A percentile compares a stretch with the other conserved stretches of the same genome.
Evolutionary conservation across 1,140 invertebrate genomes (phyloP).

Genomic region (Luehdorfia chinensis): DNA sequence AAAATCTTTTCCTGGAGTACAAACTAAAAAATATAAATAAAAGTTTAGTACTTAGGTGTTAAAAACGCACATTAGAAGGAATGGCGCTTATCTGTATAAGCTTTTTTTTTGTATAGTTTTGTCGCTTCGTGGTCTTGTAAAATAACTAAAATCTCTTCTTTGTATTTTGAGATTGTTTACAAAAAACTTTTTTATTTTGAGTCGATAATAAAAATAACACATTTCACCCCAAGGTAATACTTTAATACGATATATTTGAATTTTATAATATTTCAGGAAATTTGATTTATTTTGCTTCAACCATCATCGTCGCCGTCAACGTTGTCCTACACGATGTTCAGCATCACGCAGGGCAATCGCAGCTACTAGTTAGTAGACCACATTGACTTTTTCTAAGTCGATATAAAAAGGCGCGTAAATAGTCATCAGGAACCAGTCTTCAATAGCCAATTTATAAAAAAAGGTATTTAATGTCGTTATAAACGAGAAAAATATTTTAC

Average conservation of each 20-base stretch:
- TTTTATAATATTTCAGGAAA: slow-evolving; percentile 18
- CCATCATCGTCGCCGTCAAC: slow-evolving; percentile 9
- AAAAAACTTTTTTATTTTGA: neutral
- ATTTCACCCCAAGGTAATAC: neutral
- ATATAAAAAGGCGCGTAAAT: slow-evolving; percentile 14
- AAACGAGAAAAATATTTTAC: slow-evolving; percentile 10
- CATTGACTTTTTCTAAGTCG: slow-evolving; percentile 14
- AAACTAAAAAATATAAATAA: too few relatives aligned
- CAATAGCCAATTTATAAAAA: slow-evolving; percentile 8
- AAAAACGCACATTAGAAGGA: too few relatives aligned
- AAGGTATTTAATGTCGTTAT: slow-evolving; percentile 16
- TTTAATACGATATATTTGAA: slow-evolving; percentile 14
- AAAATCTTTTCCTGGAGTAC: too few relatives aligned
- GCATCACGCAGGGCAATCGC: slow-evolving; percentile 8
- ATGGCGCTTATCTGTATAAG: too few relatives aligned
- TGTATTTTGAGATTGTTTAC: too few relatives aligned
- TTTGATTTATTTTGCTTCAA: slow-evolving; percentile 19
- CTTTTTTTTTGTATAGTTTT: too few relatives aligned
- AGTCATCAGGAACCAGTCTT: slow-evolving; percentile 11
- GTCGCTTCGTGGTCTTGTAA: too few relatives aligned
- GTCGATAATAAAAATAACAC: too few relatives aligned
- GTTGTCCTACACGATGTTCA: slow-evolving; percentile 13
- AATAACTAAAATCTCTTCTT: too few relatives aligned
- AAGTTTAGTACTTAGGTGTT: too few relatives aligned
- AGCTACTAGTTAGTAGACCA: slow-evolving; percentile 13